A percentile compares a stretch with the other conserved stretches of the same genome.
phyloP scores from a whole-genome alignment of 2,113 vertebrate genomes.

The Pristiophorus japonicus region DNA sequence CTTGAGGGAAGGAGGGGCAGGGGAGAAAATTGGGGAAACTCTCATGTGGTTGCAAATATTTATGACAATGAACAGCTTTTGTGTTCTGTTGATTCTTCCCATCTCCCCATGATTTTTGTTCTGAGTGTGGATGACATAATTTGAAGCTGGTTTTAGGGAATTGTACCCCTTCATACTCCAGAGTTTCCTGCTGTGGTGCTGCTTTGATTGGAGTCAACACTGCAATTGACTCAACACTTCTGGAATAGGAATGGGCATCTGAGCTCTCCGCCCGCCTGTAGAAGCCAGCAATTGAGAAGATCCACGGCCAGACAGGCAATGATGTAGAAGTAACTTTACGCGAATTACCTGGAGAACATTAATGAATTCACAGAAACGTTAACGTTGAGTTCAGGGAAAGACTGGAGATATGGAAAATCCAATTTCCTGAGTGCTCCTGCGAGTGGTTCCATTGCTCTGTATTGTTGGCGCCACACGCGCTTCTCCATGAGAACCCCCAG shows the following conservation, averaged over 20 bases:
- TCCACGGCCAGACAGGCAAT: not conserved
- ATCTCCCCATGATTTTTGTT: too few species aligned
- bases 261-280: not conserved
- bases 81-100: not conserved
- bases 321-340: not conserved
- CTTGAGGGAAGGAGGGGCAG: not conserved
- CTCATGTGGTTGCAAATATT: not conserved
- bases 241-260: not conserved
- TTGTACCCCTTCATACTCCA: not conserved
- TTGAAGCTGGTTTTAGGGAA: not conserved
- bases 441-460: not conserved
- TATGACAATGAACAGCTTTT: not conserved
- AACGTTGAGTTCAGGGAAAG: not conserved
- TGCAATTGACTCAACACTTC: not conserved
- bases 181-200: not conserved
- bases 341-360: not conserved
- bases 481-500: not conserved
- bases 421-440: not conserved
- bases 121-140: not conserved
- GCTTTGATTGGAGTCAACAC: not conserved
- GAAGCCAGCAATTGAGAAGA: not conserved
- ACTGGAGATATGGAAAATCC: not conserved
- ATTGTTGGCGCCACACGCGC: too few species aligned
- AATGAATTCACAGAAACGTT: not conserved
- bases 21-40: not conserved